Percentiles rank a stretch among this genome's conserved stretches.
phyloP scores from a whole-genome alignment of 2,888 invertebrate species.

The Empis livida region DNA sequence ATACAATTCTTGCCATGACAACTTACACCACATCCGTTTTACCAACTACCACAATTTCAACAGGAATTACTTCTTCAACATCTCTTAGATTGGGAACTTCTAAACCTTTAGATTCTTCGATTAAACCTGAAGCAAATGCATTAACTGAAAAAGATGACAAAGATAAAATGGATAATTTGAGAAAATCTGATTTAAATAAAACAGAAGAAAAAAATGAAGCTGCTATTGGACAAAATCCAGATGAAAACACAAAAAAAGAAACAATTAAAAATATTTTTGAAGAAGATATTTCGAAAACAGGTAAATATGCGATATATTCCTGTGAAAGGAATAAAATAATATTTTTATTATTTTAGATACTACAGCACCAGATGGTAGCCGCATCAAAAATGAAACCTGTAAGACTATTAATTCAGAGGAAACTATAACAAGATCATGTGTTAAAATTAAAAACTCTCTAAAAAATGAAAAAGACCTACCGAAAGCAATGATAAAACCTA shows the following conservation, averaged over 20 bases:
- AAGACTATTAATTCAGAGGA: neutral
- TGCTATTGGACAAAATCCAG: neutral
- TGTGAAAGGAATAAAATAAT: too few relatives aligned
- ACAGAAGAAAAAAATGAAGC: neutral
- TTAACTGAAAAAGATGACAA: too few relatives aligned
- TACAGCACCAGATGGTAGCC: too few relatives aligned
- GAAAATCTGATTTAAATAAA: neutral
- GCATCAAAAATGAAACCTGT: too few relatives aligned
- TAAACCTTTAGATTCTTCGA: too few relatives aligned
- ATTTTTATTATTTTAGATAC: too few relatives aligned
- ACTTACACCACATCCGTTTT: conserved; percentile 27
- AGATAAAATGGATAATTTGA: too few relatives aligned
- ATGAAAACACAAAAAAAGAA: neutral
- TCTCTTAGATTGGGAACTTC: conserved; percentile 12
- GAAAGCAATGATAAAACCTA: conserved; percentile 89
- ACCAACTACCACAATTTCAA: conserved; percentile 13
- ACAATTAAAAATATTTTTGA: neutral
- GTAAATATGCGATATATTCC: neutral
- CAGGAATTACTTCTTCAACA: conserved; percentile 10
- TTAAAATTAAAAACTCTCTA: conserved; percentile 6
- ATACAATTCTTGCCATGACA: conserved; percentile 36
- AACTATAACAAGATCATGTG: neutral
- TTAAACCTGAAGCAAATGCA: too few relatives aligned
- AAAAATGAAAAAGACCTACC: conserved; percentile 43
- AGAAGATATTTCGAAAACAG: neutral